Evolutionary conservation across 2,888 invertebrate genomes (phyloP).

Genomic region (Perithous albicinctus): DNA sequence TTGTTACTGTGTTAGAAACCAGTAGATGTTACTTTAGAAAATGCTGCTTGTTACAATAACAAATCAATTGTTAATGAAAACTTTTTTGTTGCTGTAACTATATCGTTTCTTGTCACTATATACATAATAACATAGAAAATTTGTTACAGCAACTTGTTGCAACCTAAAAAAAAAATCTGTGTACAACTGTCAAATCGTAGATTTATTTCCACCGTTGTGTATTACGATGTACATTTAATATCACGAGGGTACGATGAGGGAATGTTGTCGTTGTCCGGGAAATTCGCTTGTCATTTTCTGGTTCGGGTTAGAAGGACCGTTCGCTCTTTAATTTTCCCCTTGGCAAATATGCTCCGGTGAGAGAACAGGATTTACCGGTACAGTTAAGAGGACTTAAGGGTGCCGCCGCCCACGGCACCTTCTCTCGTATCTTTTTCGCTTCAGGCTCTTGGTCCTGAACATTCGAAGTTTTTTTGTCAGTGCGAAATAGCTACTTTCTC

Average conservation of each 20-base stretch:
- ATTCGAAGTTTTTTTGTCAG: background rate
- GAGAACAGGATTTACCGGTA: conserved; percentile 32
- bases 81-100: too few relatives aligned
- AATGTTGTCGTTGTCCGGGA: background rate
- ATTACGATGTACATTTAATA: too few relatives aligned
- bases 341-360: conserved; percentile 1
- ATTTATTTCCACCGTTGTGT: background rate
- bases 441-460: background rate
- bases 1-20: too few relatives aligned
- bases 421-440: conserved; percentile 5
- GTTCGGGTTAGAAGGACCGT: conserved; percentile 23
- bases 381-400: conserved; percentile 29
- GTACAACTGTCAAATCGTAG: background rate
- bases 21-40: too few relatives aligned
- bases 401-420: background rate
- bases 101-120: too few relatives aligned
- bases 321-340: conserved; percentile 37
- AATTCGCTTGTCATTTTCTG: conserved; percentile 3
- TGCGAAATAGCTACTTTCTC: conserved; percentile 13
- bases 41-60: too few relatives aligned
- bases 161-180: too few relatives aligned
- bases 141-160: too few relatives aligned
- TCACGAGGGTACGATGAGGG: background rate
- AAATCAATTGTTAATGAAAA: too few relatives aligned
- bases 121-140: too few relatives aligned